phyloP scores from a whole-genome alignment of 2,888 invertebrate genomes.

The Plemyria rubiginata region DNA sequence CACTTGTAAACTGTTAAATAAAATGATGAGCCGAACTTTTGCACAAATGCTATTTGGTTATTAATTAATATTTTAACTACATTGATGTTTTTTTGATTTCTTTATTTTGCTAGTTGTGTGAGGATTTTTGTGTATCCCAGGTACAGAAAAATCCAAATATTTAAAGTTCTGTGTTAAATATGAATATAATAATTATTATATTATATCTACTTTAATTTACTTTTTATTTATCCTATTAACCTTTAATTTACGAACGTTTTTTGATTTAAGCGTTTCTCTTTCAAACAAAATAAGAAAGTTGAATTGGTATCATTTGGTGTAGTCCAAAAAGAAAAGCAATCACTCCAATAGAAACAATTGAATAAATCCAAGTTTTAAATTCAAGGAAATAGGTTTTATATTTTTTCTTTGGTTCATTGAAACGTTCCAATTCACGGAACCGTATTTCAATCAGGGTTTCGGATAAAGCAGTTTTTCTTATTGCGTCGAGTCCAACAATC shows the following conservation, averaged over 20 bases:
- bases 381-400: constrained; percentile 30
- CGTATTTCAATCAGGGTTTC: constrained; percentile 56
- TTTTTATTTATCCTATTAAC: too few relatives aligned
- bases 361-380: constrained; percentile 27
- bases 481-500: constrained; percentile 62
- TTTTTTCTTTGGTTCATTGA: constrained; percentile 37
- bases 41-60: constrained; percentile 1
- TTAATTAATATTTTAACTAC: neutral
- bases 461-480: constrained; percentile 68
- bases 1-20: constrained; percentile 29
- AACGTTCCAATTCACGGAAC: constrained; percentile 37
- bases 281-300: too few relatives aligned
- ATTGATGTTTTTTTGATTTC: neutral
- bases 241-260: too few relatives aligned
- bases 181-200: too few relatives aligned
- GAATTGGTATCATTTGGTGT: neutral
- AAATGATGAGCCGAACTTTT: constrained; percentile 25
- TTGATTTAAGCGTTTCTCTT: too few relatives aligned
- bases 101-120: neutral
- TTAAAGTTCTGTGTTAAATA: too few relatives aligned
- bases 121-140: too few relatives aligned
- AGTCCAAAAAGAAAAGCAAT: neutral
- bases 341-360: constrained; percentile 18
- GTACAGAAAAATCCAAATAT: too few relatives aligned
- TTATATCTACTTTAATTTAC: too few relatives aligned